Conservation (phyloP, 2,888 invertebrate species). For the Calameuta pallipes region DNA sequence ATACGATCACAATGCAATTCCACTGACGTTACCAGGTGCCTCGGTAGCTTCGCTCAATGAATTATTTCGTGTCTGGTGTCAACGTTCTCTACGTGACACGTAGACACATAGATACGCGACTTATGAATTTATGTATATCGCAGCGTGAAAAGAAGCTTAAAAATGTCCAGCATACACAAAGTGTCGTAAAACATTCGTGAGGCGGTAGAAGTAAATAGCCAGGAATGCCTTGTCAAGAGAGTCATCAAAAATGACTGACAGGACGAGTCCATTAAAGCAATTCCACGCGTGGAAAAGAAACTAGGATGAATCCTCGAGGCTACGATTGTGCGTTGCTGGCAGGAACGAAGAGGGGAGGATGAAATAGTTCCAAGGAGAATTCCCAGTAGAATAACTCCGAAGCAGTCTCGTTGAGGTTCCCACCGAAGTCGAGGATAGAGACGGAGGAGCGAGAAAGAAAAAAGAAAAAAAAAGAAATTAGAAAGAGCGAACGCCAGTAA, state of each 20-base stretch:
- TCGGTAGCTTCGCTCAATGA: background rate
- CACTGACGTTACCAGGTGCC: background rate
- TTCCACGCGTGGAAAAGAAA: background rate
- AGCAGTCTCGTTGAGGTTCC: background rate
- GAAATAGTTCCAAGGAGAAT: background rate
- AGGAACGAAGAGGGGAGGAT: background rate
- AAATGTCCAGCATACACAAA: background rate
- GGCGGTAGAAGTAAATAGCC: background rate
- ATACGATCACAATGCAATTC: background rate
- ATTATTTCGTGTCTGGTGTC: background rate
- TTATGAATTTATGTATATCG: background rate
- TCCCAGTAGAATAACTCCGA: background rate
- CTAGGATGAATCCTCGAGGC: background rate
- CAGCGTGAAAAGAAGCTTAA: background rate
- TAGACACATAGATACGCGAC: background rate
- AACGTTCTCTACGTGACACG: background rate
- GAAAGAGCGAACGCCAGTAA: background rate
- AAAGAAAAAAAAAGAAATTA: background rate
- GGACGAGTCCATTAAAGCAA: background rate
- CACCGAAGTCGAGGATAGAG: background rate
- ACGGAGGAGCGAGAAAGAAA: background rate
- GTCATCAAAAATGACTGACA: background rate
- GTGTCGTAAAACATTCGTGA: background rate
- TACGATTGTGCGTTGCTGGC: background rate
- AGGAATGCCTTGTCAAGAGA: background rate